A percentile compares a stretch with the other conserved stretches of the same genome.
Conservation (phyloP, 2,113 vertebrate species). For the Eira barbara region DNA sequence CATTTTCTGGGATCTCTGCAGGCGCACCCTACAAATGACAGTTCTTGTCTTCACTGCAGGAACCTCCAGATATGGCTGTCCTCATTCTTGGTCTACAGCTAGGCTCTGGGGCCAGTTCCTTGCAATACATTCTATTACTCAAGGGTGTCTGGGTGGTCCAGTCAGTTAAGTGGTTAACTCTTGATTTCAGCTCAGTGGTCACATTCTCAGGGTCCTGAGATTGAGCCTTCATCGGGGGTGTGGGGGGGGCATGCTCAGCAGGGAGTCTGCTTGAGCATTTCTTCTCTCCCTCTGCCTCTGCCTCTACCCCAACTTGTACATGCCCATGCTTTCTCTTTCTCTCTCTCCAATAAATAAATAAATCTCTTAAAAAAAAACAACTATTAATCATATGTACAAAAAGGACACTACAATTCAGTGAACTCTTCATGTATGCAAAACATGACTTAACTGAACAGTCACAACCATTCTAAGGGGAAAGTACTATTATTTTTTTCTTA, state of each 20-base stretch:
- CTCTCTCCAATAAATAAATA: background rate
- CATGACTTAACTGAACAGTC: background rate
- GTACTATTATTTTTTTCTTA: background rate
- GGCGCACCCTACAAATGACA: background rate
- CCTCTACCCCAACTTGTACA: background rate
- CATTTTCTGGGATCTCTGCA: background rate
- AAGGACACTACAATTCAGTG: background rate
- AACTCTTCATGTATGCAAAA: background rate
- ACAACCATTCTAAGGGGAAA: background rate
- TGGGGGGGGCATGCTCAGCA: background rate
- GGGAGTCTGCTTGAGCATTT: background rate
- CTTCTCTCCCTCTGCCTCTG: background rate
- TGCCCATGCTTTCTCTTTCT: background rate
- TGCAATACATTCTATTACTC: background rate
- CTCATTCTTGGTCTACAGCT: background rate
- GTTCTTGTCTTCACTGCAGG: background rate
- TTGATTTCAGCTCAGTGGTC: background rate
- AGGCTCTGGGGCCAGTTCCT: background rate
- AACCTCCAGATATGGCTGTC: background rate
- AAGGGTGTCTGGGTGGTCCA: background rate
- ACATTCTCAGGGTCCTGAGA: background rate
- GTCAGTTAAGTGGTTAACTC: background rate
- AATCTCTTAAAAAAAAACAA: background rate
- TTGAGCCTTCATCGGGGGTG: accelerated
- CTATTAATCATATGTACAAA: background rate